Evolutionary conservation across 2,888 invertebrate genomes (phyloP).

Genomic region (Synergus itoensis): DNA sequence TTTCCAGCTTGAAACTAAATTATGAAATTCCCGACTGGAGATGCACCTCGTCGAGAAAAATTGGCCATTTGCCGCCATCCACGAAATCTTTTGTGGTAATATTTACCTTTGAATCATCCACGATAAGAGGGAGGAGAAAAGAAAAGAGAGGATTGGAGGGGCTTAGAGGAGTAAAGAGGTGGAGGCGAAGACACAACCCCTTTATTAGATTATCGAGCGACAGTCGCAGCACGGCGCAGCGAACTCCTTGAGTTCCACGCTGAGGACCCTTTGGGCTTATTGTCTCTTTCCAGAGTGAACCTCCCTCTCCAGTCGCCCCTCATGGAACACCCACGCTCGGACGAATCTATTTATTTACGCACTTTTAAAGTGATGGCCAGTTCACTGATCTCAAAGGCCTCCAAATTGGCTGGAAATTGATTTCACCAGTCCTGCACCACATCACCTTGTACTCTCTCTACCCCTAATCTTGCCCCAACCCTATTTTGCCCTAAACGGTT

Average conservation of each 20-base stretch:
- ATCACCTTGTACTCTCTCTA: not conserved
- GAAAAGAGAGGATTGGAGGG: conserved; percentile 34
- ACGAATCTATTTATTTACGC: conserved; percentile 74
- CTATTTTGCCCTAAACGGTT: conserved; percentile 13
- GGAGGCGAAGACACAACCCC: conserved; percentile 68
- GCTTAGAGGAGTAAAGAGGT: conserved; percentile 46
- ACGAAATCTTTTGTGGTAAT: conserved; percentile 68
- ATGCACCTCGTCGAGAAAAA: conserved; percentile 46
- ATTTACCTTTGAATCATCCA: conserved; percentile 68
- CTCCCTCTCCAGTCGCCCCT: conserved; percentile 53
- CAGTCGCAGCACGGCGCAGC: conserved; percentile 54
- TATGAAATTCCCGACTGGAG: conserved; percentile 20
- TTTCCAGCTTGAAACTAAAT: not conserved
- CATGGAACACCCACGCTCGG: conserved; percentile 57
- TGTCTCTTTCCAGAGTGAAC: conserved; percentile 62
- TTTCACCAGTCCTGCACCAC: conserved; percentile 65
- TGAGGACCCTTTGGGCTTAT: conserved; percentile 70
- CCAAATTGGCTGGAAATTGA: conserved; percentile 73
- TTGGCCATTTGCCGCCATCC: conserved; percentile 55
- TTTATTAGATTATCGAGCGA: conserved; percentile 76
- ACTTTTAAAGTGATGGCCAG: conserved; percentile 67
- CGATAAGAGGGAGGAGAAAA: conserved; percentile 43
- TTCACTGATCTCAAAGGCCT: conserved; percentile 59
- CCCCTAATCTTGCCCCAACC: not conserved
- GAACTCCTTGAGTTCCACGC: conserved; percentile 65